phyloP scores from a whole-genome alignment of 2,113 vertebrate genomes.

The Struthio camelus region DNA sequence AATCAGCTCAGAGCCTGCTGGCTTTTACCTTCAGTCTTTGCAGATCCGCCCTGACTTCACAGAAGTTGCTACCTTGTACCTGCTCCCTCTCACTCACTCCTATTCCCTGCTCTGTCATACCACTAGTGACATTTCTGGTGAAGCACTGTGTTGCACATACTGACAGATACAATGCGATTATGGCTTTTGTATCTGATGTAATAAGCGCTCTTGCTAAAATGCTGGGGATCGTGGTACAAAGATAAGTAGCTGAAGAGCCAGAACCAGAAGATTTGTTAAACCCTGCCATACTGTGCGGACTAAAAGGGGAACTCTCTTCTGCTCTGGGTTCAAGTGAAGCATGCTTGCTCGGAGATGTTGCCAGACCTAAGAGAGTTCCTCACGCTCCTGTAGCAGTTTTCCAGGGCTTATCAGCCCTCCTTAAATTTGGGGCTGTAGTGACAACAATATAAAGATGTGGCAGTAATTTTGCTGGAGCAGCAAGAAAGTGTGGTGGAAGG shows the following conservation, averaged over 20 bases:
- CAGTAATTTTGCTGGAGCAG: background rate
- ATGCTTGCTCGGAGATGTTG: background rate
- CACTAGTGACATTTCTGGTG: background rate
- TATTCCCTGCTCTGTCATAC: no score
- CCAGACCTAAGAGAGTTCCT: background rate
- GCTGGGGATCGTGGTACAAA: background rate
- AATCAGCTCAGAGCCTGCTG: background rate
- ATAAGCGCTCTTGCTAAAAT: background rate
- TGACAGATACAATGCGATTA: background rate
- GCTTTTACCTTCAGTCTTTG: background rate
- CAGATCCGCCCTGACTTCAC: background rate
- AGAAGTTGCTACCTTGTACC: background rate
- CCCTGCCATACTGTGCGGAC: background rate
- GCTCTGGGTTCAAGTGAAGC: background rate
- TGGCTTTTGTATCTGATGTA: background rate
- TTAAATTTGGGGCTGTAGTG: background rate
- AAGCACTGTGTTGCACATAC: background rate
- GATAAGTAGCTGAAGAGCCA: background rate
- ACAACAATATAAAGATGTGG: background rate
- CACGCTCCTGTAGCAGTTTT: background rate
- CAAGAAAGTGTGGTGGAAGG: background rate
- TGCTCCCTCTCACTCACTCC: background rate
- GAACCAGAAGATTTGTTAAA: background rate
- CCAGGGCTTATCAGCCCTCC: background rate
- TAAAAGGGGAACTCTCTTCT: background rate